phyloP scores from a whole-genome alignment of 2,888 invertebrate species.

The Ectropis crepuscularia region DNA sequence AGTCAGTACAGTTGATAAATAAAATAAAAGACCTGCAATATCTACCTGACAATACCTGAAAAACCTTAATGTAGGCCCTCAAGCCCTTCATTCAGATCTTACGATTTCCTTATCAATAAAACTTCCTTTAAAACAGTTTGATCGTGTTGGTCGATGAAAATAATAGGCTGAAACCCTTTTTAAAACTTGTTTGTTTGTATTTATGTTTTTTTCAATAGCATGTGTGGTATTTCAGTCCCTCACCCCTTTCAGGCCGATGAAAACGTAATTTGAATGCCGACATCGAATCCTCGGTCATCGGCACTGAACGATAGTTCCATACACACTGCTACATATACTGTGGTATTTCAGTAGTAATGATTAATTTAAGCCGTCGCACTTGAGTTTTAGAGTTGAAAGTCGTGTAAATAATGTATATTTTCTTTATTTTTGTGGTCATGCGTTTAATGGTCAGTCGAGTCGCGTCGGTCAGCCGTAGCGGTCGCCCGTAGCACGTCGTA shows the following conservation, averaged over 20 bases:
- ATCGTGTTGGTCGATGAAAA: no score
- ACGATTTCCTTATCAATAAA: no score
- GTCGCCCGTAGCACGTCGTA: slow-evolving; percentile 29
- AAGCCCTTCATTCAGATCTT: no score
- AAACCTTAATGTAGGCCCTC: no score
- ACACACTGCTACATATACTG: slow-evolving; percentile 11
- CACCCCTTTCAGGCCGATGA: slow-evolving; percentile 26
- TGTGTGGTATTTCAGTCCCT: slow-evolving; percentile 17
- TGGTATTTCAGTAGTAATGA: background rate
- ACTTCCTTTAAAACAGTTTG: no score
- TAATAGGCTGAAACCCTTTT: no score
- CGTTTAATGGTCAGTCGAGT: slow-evolving; percentile 40
- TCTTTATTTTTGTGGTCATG: slow-evolving; percentile 32
- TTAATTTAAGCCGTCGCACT: slow-evolving; percentile 16
- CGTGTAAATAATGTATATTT: background rate
- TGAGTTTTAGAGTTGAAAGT: slow-evolving; percentile 23
- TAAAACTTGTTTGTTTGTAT: no score
- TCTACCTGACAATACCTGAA: no score
- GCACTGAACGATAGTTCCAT: slow-evolving; percentile 44
- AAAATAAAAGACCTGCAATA: no score
- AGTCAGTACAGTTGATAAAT: no score
- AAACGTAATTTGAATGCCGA: slow-evolving; percentile 37
- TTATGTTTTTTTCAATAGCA: no score
- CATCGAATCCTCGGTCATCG: slow-evolving; percentile 60
- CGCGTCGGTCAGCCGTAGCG: slow-evolving; percentile 52